phyloP scores from a whole-genome alignment of 53 echinoderm and acorn worm species.

The Antedon mediterranea region DNA sequence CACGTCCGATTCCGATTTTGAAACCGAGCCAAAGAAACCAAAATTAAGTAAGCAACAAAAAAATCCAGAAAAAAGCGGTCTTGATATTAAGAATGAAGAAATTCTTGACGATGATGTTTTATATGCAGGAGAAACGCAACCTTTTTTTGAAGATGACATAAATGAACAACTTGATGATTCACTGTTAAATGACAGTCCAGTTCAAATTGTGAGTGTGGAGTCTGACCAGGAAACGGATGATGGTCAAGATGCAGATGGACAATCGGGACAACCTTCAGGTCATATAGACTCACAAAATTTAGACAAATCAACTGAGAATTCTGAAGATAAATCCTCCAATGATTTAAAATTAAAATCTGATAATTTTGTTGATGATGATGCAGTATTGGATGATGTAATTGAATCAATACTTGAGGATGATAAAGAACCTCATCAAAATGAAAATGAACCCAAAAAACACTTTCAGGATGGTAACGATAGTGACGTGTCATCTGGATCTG shows the following conservation, averaged over 20 bases:
- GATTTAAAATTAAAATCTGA: neutral
- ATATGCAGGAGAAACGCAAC: neutral
- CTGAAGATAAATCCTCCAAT: neutral
- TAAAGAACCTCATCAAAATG: neutral
- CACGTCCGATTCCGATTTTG: neutral
- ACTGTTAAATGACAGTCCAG: neutral
- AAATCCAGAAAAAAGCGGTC: neutral
- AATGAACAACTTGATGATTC: neutral
- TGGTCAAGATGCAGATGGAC: neutral
- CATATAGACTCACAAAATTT: neutral
- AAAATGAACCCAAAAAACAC: neutral
- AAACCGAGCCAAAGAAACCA: neutral
- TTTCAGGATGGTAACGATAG: neutral
- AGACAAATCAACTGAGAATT: neutral
- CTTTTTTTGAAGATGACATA: neutral
- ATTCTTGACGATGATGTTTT: neutral
- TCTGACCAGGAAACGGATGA: neutral
- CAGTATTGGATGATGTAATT: neutral
- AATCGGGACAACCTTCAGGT: neutral
- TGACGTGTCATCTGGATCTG: neutral
- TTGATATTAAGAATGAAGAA: neutral
- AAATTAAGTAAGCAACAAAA: neutral
- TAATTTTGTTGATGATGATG: neutral
- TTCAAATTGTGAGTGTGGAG: neutral
- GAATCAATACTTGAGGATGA: neutral